Percentiles rank a stretch among this genome's conserved stretches.
These are phyloP conservation scores for Ophioderma brevispina DNA, from an alignment of 35 echinoderm and acorn worm species.

Conservation along the genomic window DNA sequence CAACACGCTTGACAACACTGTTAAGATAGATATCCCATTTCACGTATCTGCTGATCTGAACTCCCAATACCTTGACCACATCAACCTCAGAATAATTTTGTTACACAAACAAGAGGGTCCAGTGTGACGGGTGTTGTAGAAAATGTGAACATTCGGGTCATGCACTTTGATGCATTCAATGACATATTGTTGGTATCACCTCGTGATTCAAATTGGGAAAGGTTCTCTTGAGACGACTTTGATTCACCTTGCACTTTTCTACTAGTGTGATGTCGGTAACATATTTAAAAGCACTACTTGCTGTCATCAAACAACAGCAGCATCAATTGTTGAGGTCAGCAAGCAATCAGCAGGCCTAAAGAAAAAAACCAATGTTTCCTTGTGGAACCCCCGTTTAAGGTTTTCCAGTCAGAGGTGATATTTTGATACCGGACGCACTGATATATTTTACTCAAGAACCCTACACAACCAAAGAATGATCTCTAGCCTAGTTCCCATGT, in stretches of 20 bases:
- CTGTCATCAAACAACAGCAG: neutral
- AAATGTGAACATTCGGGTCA: neutral
- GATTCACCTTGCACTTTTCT: neutral
- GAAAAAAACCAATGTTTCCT: conserved; percentile 10
- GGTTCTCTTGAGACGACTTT: neutral
- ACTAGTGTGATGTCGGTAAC: conserved; percentile 31
- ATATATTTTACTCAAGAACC: neutral
- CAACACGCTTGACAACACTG: too few relatives aligned
- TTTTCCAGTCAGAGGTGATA: neutral
- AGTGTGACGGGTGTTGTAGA: neutral
- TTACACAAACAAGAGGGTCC: neutral
- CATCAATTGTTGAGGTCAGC: conserved; percentile 11
- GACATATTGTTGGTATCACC: neutral
- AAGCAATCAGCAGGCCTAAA: neutral
- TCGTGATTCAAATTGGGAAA: neutral
- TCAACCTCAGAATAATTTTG: neutral
- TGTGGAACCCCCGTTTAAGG: conserved; percentile 29
- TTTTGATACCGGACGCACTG: neutral
- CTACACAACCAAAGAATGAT: neutral
- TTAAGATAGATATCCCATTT: conserved; percentile 28
- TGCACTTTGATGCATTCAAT: conserved; percentile 19
- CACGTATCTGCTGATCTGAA: conserved; percentile 8
- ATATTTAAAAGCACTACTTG: neutral
- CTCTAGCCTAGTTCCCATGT: neutral
- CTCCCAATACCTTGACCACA: conserved; percentile 12